These are phyloP conservation scores for Pterostichus niger DNA, from an alignment of 2,888 invertebrate genomes.

Conservation along the genomic window DNA sequence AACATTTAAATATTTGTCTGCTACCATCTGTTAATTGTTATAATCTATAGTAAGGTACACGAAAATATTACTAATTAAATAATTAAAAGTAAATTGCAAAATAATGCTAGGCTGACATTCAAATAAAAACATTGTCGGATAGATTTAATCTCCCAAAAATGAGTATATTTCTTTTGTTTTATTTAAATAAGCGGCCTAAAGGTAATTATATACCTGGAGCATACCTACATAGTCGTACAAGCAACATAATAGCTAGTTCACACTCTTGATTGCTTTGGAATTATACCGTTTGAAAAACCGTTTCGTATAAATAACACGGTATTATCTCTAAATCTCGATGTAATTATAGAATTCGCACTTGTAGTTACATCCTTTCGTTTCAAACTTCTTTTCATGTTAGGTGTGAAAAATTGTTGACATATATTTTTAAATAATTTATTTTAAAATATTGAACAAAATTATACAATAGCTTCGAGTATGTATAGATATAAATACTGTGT, in stretches of 20 bases:
- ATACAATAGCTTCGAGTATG: too few species aligned
- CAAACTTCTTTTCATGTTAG: neutral
- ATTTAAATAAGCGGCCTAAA: slow-evolving; percentile 10
- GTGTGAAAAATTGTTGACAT: too few species aligned
- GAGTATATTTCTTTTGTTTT: neutral
- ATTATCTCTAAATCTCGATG: slow-evolving; percentile 23
- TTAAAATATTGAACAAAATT: too few species aligned
- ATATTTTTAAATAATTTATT: too few species aligned
- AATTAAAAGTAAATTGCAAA: too few species aligned
- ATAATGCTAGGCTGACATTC: too few species aligned
- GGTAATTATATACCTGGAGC: slow-evolving; percentile 24
- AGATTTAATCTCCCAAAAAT: neutral
- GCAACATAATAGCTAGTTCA: slow-evolving; percentile 32
- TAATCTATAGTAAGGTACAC: too few species aligned
- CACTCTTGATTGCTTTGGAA: slow-evolving; percentile 15
- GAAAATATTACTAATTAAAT: too few species aligned
- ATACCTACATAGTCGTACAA: neutral
- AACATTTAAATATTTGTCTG: too few species aligned
- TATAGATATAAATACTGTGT: too few species aligned
- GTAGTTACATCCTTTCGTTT: too few species aligned
- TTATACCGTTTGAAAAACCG: slow-evolving; percentile 22
- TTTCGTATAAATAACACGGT: slow-evolving; percentile 26
- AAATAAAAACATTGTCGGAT: slow-evolving; percentile 14
- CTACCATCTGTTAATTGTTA: too few species aligned
- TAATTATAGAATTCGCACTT: slow-evolving; percentile 25